Percentiles rank a stretch among this genome's conserved stretches.
phyloP scores from a whole-genome alignment of 2,113 vertebrate species.

The Empidonax traillii region DNA sequence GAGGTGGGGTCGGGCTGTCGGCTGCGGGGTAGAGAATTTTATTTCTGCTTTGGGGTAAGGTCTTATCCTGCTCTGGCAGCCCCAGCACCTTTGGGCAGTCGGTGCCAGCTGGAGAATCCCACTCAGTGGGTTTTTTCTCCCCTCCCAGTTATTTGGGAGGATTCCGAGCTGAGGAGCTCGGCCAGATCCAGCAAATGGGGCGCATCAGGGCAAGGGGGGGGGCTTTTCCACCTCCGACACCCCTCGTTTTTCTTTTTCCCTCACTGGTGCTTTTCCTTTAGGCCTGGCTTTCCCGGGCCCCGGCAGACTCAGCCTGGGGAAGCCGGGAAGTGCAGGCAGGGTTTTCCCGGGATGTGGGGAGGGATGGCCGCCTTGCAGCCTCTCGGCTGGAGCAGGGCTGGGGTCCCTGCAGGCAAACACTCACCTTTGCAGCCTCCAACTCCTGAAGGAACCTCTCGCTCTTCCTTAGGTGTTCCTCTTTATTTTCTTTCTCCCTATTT shows the following conservation, averaged over 20 bases:
- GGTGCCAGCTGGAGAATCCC: not conserved
- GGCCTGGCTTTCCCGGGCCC: not conserved
- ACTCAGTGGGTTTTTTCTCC: not conserved
- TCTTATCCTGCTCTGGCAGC: not conserved
- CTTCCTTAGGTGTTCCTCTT: not conserved
- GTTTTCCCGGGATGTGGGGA: not conserved
- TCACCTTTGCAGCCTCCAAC: not conserved
- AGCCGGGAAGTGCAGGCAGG: fast-evolving
- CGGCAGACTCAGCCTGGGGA: not conserved
- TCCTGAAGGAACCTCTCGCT: not conserved
- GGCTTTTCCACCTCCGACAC: not conserved
- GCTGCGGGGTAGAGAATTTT: not conserved
- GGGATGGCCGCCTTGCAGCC: not conserved
- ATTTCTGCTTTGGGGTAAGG: not conserved
- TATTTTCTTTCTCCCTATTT: not conserved
- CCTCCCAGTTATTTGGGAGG: not conserved
- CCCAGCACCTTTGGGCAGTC: not conserved
- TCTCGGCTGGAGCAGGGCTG: not conserved
- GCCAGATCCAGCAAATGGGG: not conserved
- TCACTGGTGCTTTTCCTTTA: not conserved
- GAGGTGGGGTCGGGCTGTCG: fast-evolving
- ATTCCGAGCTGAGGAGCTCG: not conserved
- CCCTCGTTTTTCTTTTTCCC: fast-evolving
- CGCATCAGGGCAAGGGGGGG: not conserved
- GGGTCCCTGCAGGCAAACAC: not conserved